Evolutionary conservation across 2,797 vertebrate species (phyloP).

Genomic region (Siniperca scherzeri): DNA sequence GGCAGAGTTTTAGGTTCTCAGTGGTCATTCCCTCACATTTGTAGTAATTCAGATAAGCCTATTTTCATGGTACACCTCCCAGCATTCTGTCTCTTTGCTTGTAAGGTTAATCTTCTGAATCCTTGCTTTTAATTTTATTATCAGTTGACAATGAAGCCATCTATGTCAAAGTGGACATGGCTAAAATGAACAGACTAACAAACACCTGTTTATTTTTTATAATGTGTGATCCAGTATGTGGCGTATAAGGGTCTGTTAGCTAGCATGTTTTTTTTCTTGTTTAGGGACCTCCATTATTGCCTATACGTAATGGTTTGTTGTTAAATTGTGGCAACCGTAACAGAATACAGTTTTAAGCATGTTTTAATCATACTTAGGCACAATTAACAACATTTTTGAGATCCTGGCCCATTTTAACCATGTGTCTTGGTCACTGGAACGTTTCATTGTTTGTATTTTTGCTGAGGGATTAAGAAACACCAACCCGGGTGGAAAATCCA

Average conservation of each 20-base stretch:
- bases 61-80: not conserved
- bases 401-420: constrained; percentile 13
- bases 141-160: not conserved
- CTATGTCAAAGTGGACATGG: not conserved
- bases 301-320: not conserved
- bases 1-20: constrained; percentile 7
- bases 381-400: constrained; percentile 12
- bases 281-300: not conserved
- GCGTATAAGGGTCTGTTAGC: not conserved
- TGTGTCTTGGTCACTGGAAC: constrained; percentile 47
- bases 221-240: not conserved
- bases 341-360: not conserved
- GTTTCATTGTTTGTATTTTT: constrained; percentile 66
- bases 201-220: not conserved
- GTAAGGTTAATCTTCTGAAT: not conserved
- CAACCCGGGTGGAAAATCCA: constrained; percentile 75
- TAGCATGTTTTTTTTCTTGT: not conserved
- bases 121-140: not conserved
- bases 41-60: not conserved
- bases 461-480: constrained; percentile 59
- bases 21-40: constrained; percentile 11
- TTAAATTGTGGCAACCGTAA: not conserved
- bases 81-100: not conserved
- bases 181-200: not conserved
- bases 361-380: constrained; percentile 2